Evolutionary conservation across 2,113 vertebrate genomes (phyloP).

Genomic region (Todiramphus chloris): DNA sequence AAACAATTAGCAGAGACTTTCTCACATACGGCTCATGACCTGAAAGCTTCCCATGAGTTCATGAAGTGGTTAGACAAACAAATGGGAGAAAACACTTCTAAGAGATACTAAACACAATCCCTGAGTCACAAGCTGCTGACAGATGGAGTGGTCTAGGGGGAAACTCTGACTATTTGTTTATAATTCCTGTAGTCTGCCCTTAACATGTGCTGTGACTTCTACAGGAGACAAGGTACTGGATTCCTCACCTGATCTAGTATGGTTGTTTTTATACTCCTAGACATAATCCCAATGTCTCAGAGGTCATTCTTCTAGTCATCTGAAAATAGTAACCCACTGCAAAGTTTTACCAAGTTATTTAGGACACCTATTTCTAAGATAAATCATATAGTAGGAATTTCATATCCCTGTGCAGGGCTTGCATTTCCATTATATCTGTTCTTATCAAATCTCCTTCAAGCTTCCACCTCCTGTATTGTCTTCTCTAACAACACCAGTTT

Average conservation of each 20-base stretch:
- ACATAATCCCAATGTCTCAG: background rate
- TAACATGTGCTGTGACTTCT: background rate
- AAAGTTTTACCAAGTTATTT: constrained; percentile 13
- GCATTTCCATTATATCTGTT: background rate
- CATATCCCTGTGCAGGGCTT: background rate
- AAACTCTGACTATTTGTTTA: background rate
- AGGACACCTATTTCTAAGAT: background rate
- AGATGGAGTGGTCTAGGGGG: background rate
- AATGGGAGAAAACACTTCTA: background rate
- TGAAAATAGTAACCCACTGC: constrained; percentile 8
- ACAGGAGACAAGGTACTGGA: background rate
- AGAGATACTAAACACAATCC: background rate
- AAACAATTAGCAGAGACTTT: background rate
- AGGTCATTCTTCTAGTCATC: background rate
- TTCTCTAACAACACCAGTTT: background rate
- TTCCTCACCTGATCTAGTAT: background rate
- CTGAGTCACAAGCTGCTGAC: background rate
- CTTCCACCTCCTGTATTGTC: background rate
- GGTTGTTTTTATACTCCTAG: background rate
- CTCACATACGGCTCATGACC: background rate
- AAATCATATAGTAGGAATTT: background rate
- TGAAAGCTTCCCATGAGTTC: background rate
- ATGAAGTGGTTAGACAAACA: background rate
- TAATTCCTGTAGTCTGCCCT: background rate
- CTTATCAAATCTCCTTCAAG: background rate